phyloP scores from a whole-genome alignment of 30 jellyfish, hydroid and myxozoan genomes.

The Aurelia sp. region DNA sequence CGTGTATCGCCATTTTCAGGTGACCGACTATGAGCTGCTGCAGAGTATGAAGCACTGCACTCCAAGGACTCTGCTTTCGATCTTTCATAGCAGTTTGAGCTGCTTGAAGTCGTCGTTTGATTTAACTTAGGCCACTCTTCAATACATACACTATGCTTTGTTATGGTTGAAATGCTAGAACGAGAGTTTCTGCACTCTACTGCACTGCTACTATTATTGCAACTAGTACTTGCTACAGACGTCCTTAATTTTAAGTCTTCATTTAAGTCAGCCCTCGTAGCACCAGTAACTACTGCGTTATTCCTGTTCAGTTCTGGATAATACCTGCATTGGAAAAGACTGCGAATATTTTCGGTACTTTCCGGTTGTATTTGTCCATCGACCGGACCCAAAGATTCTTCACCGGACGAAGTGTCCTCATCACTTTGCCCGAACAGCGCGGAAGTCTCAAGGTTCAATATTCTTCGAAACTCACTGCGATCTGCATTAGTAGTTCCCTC shows the following conservation, averaged over 20 bases:
- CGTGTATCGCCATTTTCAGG: not conserved
- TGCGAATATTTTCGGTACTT: not conserved
- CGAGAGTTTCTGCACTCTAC: not conserved
- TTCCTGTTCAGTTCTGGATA: not conserved
- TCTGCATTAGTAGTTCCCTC: conserved; percentile 1
- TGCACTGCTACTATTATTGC: not conserved
- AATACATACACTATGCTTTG: not conserved
- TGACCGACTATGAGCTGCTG: not conserved
- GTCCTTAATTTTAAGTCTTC: not conserved
- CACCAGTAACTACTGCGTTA: not conserved
- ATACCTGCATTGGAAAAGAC: not conserved
- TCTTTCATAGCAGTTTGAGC: not conserved
- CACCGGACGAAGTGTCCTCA: not conserved
- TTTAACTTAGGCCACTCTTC: too few species aligned
- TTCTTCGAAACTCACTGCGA: conserved; percentile 16
- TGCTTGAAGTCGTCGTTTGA: not conserved
- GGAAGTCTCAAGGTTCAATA: not conserved
- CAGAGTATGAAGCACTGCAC: not conserved
- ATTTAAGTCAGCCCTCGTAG: not conserved
- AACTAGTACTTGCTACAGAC: not conserved
- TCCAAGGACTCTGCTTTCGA: not conserved
- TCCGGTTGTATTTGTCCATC: conserved; percentile 20
- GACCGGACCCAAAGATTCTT: not conserved
- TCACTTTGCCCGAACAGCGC: not conserved
- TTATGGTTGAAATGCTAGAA: not conserved